Percentiles rank a stretch among this genome's conserved stretches.
phyloP scores from a whole-genome alignment of 2,888 invertebrate species.

The Drosophila birchii region DNA sequence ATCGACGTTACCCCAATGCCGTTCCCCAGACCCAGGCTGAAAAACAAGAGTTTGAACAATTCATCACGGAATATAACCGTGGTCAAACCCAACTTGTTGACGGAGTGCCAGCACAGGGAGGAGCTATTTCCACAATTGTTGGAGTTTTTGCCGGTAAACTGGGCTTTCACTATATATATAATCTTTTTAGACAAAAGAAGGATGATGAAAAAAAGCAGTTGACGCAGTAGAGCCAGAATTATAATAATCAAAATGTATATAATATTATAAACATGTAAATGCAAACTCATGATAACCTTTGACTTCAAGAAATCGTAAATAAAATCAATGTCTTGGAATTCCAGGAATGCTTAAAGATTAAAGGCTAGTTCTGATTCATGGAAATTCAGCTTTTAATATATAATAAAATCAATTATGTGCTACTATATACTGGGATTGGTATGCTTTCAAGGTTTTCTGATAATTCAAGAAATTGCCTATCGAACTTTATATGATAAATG shows the following conservation, averaged over 20 bases:
- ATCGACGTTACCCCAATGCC: slow-evolving; percentile 19
- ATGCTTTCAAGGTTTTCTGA: too few relatives aligned
- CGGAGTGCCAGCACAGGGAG: slow-evolving; percentile 16
- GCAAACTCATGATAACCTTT: not conserved
- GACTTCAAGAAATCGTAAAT: not conserved
- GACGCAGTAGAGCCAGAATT: not conserved
- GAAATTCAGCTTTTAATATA: not conserved
- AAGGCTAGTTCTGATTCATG: not conserved
- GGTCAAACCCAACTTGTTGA: not conserved
- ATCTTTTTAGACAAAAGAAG: slow-evolving; percentile 1
- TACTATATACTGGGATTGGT: too few relatives aligned
- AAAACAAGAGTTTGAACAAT: slow-evolving; percentile 5
- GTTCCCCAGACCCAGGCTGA: not conserved
- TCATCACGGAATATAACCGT: not conserved
- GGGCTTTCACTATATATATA: not conserved
- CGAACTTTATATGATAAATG: too few relatives aligned
- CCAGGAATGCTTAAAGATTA: not conserved
- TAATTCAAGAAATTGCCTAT: too few relatives aligned
- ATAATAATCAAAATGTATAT: not conserved
- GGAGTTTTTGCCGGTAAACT: slow-evolving; percentile 4
- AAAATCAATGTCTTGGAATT: not conserved
- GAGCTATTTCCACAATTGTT: not conserved
- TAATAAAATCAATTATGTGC: too few relatives aligned
- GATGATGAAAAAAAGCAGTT: not conserved
- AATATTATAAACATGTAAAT: not conserved